Evolutionary conservation across 1,140 invertebrate species (phyloP), one percentile per base, ranked within the genome.

Genomic region (Sycophaga agraensis): DNA sequence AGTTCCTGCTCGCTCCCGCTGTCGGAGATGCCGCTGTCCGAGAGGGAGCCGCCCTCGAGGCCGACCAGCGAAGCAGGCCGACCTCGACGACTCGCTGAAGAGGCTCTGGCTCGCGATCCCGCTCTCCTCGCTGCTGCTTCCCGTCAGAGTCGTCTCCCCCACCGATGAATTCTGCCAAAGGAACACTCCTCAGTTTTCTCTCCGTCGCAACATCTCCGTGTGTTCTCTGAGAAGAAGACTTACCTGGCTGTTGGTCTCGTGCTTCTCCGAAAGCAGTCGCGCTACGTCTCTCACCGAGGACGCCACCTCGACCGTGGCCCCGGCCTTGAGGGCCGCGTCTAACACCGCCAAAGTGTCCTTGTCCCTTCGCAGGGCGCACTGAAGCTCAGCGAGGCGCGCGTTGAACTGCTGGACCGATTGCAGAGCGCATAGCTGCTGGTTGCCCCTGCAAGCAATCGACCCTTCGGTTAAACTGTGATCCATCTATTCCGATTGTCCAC

Each of bases 21-120:
- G 71, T 90, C 89, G 0, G 88, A 91, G 49, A 91, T 90, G 21
- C 89, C 89, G 34, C 87, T 89, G 72, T 91, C 89, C 9, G 88
- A 89, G 9, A 88, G 77, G 0, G 87, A 89, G 7, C 87, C 87
- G 67, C 85, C 86, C 11, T 80, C 78, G 68, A 42, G 56, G 26
- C 51, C 61, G 59, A 54, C 17, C 21, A 59, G 16, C 63, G 21
- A 73, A n/a, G 55, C 56, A 61, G 54, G 67, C 73, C 21, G 73
- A 56, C 0, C 70, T 59, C 1, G 70, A 55, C 2, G 70, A 62
- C 45, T 70, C 73, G 9, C 49, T 59, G 62, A 75, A 78, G 4
- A 56, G 53, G 0, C 21, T 12, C 14, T 63, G 54, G 4, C 19
- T 45, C 4, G 14, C 31, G 60, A 28, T 58, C 42, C 48, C 50